Percentiles rank a stretch among this genome's conserved stretches.
phyloP scores from a whole-genome alignment of 2,797 vertebrate genomes.

The Sebastes hopkinsi region DNA sequence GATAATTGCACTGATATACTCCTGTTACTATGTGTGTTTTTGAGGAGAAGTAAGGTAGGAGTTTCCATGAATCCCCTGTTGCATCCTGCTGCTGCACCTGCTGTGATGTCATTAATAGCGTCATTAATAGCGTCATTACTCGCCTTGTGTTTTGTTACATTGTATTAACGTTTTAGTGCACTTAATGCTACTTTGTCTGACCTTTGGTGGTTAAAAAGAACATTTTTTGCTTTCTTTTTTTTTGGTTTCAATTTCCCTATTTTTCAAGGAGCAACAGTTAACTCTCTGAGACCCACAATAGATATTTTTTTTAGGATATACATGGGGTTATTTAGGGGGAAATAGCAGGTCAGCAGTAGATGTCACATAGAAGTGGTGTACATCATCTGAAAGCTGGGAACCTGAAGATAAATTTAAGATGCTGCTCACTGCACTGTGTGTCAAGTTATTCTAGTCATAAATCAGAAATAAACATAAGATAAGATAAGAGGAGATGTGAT shows the following conservation, averaged over 20 bases:
- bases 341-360: too few relatives aligned
- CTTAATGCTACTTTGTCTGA: background rate
- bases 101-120: background rate
- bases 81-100: constrained; percentile 71
- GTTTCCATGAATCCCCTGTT: constrained; percentile 44
- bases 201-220: background rate
- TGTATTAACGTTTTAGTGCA: background rate
- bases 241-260: background rate
- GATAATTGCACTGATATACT: accelerated
- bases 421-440: too few relatives aligned
- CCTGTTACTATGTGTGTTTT: background rate
- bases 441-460: too few relatives aligned
- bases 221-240: accelerated
- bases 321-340: too few relatives aligned
- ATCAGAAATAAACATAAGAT: too few relatives aligned
- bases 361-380: too few relatives aligned
- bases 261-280: background rate
- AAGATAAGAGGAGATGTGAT: too few relatives aligned
- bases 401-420: too few relatives aligned
- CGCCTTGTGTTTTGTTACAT: accelerated
- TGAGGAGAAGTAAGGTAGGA: background rate
- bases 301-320: accelerated
- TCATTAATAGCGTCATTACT: accelerated
- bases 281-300: too few relatives aligned
- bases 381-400: too few relatives aligned